Evolutionary conservation across 2,888 invertebrate species (phyloP).

Genomic region (Lordiphosa fenestrarum): DNA sequence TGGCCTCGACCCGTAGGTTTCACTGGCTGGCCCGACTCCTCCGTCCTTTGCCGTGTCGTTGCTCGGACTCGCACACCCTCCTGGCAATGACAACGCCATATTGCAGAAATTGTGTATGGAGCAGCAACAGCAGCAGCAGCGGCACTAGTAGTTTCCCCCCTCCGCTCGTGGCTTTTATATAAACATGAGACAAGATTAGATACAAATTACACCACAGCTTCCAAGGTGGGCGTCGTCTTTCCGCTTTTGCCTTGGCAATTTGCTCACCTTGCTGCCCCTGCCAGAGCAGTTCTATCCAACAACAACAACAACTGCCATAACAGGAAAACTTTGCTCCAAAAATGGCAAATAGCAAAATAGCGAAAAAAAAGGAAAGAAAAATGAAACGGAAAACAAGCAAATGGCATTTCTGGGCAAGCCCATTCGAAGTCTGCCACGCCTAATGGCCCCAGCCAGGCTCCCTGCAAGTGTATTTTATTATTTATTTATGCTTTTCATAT

Average conservation of each 20-base stretch:
- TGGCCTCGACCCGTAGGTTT: slow-evolving; percentile 19
- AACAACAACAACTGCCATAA: slow-evolving; percentile 60
- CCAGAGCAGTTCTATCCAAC: slow-evolving; percentile 47
- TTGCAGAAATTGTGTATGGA: slow-evolving; percentile 60
- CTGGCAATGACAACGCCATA: slow-evolving; percentile 48
- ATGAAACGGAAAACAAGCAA: slow-evolving; percentile 20
- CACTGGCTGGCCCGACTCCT: slow-evolving; percentile 16
- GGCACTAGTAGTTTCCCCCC: slow-evolving; percentile 29
- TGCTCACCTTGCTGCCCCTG: slow-evolving; percentile 47
- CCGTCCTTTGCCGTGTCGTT: slow-evolving; percentile 9
- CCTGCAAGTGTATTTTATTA: slow-evolving; percentile 52
- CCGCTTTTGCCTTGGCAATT: slow-evolving; percentile 38
- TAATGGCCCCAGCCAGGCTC: slow-evolving; percentile 28
- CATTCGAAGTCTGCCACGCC: slow-evolving; percentile 29
- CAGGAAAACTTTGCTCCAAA: slow-evolving; percentile 54
- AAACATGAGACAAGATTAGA: slow-evolving; percentile 75
- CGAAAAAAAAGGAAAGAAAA: slow-evolving; percentile 12
- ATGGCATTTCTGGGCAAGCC: slow-evolving; percentile 34
- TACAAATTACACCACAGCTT: slow-evolving; percentile 73
- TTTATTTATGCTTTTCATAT: slow-evolving; percentile 70
- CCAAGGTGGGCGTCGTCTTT: slow-evolving; percentile 54
- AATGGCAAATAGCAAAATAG: slow-evolving; percentile 4
- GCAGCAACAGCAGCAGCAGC: slow-evolving; percentile 14
- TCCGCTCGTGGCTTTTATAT: slow-evolving; percentile 66
- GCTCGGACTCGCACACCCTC: slow-evolving; percentile 20